Base-by-base conservation (phyloP, 2,113 vertebrate species). In the Eretmochelys imbricata region DNA sequence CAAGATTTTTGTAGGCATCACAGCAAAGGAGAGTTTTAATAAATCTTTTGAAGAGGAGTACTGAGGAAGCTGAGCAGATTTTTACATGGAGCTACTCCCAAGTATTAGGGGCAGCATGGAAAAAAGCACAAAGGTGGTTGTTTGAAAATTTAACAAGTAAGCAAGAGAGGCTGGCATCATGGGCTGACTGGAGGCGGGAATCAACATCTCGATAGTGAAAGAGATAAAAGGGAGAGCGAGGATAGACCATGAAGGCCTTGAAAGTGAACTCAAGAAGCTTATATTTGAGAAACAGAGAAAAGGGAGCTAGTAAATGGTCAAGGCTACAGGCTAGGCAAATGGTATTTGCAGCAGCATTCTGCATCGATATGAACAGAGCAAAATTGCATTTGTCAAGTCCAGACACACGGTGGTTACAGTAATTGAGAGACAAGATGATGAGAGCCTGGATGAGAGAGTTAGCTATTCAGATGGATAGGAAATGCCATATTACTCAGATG, bases 401-500 rank as follows among this genome's bases (percentile, higher is more conserved):
- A 72, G 35, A 10, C 9, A 10, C n/a, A 78, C 13, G 12, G 75
- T 14, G 48, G 75, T 76, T 46, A 46, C 78, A 83, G 80, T 89
- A 94, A 95, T 87, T 90, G 93, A 75, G 93, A 96, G n/a, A 50
- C 29, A 69, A 91, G 38, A 87, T 83, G 31, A 87, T 83, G 53
- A 92, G 88, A 92, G 54, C 65, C 92, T 89, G 90, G 62, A 84
- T 12, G 46, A 94, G 81, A 0, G 5, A 0, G 85, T 81, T 31
- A 89, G 86, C 88, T 65, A 46, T 48, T 89, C 29, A 81, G 85
- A 87, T 89, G 92, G 90, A 88, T 94, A 95, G 85, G 85, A 87
- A 95, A 97, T 89, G 2, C 5, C 50, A 0, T 49, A 81, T 89
- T 88, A 95, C 90, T 84, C 48, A 89, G 89, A 31, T 85, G 80